Evolutionary conservation across 53 echinoderm and acorn worm genomes (phyloP).

Genomic region (Holothuria leucospilota): DNA sequence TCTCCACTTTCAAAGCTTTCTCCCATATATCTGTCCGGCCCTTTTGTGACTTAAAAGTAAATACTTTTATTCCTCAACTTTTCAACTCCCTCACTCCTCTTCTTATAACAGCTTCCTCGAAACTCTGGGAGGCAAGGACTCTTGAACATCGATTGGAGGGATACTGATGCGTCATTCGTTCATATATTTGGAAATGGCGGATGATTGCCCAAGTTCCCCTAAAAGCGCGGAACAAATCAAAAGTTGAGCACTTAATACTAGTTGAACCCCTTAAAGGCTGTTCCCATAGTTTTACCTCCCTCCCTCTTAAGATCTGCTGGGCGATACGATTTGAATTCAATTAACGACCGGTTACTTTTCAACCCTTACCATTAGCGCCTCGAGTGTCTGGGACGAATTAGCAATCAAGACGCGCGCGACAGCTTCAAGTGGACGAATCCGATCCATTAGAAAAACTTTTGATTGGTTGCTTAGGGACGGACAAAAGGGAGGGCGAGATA

Average conservation of each 20-base stretch:
- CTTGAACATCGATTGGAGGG: slow-evolving; percentile 35
- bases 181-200: slow-evolving; percentile 33
- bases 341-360: slow-evolving; percentile 27
- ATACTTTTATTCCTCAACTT: slow-evolving; percentile 12
- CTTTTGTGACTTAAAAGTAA: not conserved
- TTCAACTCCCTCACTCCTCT: slow-evolving; percentile 10
- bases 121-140: slow-evolving; percentile 23
- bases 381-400: not conserved
- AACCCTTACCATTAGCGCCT: slow-evolving; percentile 28
- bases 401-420: slow-evolving; percentile 15
- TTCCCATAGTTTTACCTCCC: slow-evolving; percentile 28
- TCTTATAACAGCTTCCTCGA: not conserved
- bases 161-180: slow-evolving; percentile 46
- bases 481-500: slow-evolving; percentile 27
- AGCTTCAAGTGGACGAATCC: not conserved
- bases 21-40: slow-evolving; percentile 7
- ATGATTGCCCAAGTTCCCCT: slow-evolving; percentile 56
- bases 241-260: slow-evolving; percentile 50
- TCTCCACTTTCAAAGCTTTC: too few relatives aligned
- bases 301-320: slow-evolving; percentile 27
- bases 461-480: slow-evolving; percentile 37
- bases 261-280: slow-evolving; percentile 53
- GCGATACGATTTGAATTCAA: slow-evolving; percentile 35
- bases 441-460: slow-evolving; percentile 24
- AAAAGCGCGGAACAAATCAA: slow-evolving; percentile 43